phyloP scores from a whole-genome alignment of 2,113 vertebrate genomes.

The Cercocebus atys region DNA sequence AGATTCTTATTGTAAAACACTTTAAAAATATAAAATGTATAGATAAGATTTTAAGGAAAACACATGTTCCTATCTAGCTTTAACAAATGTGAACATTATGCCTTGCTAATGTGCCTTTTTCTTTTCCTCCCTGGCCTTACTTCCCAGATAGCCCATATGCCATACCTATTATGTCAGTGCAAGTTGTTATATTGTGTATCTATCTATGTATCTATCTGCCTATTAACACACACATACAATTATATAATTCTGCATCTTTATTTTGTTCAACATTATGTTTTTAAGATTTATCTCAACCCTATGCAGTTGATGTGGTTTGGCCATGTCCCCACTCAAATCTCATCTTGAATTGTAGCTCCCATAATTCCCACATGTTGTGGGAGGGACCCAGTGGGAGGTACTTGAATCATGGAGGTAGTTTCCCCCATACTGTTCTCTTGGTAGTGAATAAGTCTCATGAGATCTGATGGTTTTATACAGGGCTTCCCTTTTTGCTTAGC shows the following conservation, averaged over 20 bases:
- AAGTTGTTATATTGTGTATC: neutral
- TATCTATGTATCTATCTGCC: neutral
- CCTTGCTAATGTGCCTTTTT: neutral
- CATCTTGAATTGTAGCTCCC: no score
- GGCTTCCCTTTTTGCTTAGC: no score
- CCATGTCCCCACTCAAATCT: no score
- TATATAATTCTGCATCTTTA: slow-evolving; percentile 12
- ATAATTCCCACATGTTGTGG: no score
- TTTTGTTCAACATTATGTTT: neutral
- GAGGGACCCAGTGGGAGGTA: no score
- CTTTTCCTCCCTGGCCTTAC: neutral
- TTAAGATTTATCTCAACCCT: neutral
- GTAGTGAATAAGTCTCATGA: no score
- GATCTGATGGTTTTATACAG: no score
- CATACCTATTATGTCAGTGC: neutral
- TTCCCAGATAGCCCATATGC: neutral
- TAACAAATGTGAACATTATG: neutral
- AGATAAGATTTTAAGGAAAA: slow-evolving; percentile 20
- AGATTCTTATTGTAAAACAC: neutral
- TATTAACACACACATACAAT: neutral
- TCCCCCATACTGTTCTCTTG: no score
- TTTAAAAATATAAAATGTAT: neutral
- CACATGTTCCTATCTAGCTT: neutral
- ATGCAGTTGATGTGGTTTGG: neutral
- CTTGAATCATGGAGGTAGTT: no score